Evolutionary conservation across 2,888 invertebrate species (phyloP).

Genomic region (Chirona hameri): DNA sequence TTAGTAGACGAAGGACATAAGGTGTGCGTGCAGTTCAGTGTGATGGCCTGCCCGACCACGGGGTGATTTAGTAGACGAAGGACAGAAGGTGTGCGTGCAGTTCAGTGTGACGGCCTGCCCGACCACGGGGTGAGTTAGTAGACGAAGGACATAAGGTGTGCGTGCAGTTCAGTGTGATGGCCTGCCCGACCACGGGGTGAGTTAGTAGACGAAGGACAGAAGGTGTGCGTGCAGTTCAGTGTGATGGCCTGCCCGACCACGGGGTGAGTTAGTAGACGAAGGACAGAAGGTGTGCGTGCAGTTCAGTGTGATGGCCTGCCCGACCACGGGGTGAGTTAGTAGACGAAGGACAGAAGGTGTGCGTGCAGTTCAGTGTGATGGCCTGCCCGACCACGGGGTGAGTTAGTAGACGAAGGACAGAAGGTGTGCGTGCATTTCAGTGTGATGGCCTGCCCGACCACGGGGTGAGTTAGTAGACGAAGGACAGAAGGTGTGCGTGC

Average conservation of each 20-base stretch:
- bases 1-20: conserved; percentile 69
- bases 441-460: conserved; percentile 55
- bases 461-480: too few species aligned
- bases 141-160: conserved; percentile 71
- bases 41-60: conserved; percentile 54
- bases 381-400: conserved; percentile 52
- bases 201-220: conserved; percentile 67
- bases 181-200: conserved; percentile 47
- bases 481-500: conserved; percentile 71
- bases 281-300: conserved; percentile 74
- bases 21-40: conserved; percentile 68
- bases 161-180: conserved; percentile 66
- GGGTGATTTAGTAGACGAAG: too few species aligned
- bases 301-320: conserved; percentile 60
- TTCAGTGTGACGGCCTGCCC: conserved; percentile 60
- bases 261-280: too few species aligned
- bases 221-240: conserved; percentile 69
- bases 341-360: conserved; percentile 69
- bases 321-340: too few species aligned
- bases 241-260: conserved; percentile 56
- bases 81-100: conserved; percentile 73
- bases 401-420: conserved; percentile 66
- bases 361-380: conserved; percentile 66
- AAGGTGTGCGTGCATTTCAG: conserved; percentile 71
- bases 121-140: too few species aligned